Conservation (phyloP, 2,888 invertebrate genomes). For the Physocephala rufipes region DNA sequence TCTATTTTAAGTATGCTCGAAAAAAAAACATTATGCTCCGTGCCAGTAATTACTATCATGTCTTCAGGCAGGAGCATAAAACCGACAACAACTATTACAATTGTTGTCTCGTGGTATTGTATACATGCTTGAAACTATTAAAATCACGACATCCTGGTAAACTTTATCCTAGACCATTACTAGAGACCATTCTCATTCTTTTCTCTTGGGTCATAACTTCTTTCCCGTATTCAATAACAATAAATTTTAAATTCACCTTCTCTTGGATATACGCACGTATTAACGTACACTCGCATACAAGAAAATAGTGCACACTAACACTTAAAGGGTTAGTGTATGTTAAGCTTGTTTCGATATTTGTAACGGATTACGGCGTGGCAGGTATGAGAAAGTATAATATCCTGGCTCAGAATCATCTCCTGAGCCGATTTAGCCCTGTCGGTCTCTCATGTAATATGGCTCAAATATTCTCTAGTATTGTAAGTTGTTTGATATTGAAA, state of each 20-base stretch:
- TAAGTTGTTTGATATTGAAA: no score
- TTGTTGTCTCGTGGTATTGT: background rate
- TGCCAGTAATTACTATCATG: background rate
- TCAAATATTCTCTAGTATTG: no score
- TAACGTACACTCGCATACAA: background rate
- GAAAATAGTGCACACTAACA: background rate
- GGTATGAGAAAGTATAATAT: no score
- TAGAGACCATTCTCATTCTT: no score
- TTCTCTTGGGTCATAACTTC: background rate
- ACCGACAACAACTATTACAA: slow-evolving; percentile 3
- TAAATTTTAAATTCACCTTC: slow-evolving; percentile 4
- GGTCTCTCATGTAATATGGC: no score
- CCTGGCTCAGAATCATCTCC: no score
- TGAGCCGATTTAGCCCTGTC: no score
- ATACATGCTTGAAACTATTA: background rate
- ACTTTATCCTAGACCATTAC: slow-evolving; percentile 1
- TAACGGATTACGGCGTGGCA: no score
- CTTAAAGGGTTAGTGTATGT: background rate
- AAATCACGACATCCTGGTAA: background rate
- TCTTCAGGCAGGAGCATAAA: background rate
- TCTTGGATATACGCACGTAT: background rate
- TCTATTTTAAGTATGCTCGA: no score
- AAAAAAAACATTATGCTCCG: no score
- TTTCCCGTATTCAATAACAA: slow-evolving; percentile 6
- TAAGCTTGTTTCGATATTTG: background rate